phyloP scores from a whole-genome alignment of 1,140 invertebrate species.

The Bombus waltoni region DNA sequence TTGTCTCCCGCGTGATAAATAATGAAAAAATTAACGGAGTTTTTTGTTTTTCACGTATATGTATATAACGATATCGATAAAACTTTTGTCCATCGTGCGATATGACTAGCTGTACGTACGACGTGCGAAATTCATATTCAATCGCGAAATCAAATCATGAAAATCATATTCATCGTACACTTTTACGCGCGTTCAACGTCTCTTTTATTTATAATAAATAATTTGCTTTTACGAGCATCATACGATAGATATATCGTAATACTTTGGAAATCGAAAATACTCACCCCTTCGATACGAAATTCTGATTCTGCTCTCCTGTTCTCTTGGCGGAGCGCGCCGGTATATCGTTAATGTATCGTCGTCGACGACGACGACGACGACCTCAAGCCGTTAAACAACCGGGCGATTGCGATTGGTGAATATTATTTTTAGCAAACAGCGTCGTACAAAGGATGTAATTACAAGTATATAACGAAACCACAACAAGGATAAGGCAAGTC shows the following conservation, averaged over 20 bases:
- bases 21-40: background rate
- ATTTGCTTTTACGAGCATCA: background rate
- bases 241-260: no score
- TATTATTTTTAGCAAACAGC: background rate
- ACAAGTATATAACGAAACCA: background rate
- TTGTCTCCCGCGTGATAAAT: background rate
- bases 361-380: no score
- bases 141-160: background rate
- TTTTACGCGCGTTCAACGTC: background rate
- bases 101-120: background rate
- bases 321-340: no score
- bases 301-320: no score
- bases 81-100: background rate
- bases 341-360: no score
- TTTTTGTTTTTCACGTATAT: no score
- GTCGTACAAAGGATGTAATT: background rate
- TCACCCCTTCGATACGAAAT: background rate
- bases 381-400: no score
- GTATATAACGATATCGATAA: background rate
- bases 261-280: background rate
- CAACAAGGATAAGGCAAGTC: background rate
- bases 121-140: background rate
- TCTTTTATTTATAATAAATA: background rate
- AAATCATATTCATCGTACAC: background rate
- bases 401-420: background rate